A percentile compares a stretch with the other conserved stretches of the same genome.
phyloP scores from a whole-genome alignment of 2,888 invertebrate genomes.

The Netelia inedita region DNA sequence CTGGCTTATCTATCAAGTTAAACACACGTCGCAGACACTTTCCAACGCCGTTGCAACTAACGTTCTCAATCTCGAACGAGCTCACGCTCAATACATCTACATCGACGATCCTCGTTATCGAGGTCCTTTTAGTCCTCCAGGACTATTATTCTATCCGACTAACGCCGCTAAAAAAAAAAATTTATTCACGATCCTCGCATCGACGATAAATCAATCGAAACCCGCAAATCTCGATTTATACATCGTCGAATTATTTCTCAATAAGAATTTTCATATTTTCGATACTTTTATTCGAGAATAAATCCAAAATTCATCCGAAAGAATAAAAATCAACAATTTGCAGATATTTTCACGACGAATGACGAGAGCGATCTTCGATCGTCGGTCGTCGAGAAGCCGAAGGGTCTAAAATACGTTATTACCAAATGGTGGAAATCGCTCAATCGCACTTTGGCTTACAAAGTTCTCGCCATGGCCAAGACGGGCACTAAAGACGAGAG shows the following conservation, averaged over 20 bases:
- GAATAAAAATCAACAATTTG: conserved; percentile 20
- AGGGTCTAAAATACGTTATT: conserved; percentile 74
- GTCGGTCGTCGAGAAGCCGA: conserved; percentile 70
- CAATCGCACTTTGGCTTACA: conserved; percentile 89
- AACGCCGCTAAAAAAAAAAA: too few species aligned
- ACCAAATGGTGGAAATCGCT: conserved; percentile 88
- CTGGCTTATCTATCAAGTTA: conserved; percentile 82
- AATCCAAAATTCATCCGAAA: too few species aligned
- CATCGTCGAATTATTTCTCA: neutral
- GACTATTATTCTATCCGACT: too few species aligned
- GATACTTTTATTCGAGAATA: neutral
- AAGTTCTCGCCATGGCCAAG: conserved; percentile 89
- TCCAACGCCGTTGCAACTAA: conserved; percentile 83
- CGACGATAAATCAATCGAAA: too few species aligned
- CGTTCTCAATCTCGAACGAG: conserved; percentile 83
- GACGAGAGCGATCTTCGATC: conserved; percentile 74
- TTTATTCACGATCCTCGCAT: too few species aligned
- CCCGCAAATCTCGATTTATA: too few species aligned
- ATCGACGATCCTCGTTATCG: conserved; percentile 85
- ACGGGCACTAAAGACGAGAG: conserved; percentile 88
- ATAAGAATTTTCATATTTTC: neutral
- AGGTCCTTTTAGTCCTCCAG: conserved; percentile 73
- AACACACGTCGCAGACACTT: conserved; percentile 81
- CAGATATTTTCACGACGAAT: conserved; percentile 55
- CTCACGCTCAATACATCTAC: conserved; percentile 86